Percentiles rank a stretch among this genome's conserved stretches.
phyloP scores from a whole-genome alignment of 2,888 invertebrate genomes.

The Eupithecia subumbrata region DNA sequence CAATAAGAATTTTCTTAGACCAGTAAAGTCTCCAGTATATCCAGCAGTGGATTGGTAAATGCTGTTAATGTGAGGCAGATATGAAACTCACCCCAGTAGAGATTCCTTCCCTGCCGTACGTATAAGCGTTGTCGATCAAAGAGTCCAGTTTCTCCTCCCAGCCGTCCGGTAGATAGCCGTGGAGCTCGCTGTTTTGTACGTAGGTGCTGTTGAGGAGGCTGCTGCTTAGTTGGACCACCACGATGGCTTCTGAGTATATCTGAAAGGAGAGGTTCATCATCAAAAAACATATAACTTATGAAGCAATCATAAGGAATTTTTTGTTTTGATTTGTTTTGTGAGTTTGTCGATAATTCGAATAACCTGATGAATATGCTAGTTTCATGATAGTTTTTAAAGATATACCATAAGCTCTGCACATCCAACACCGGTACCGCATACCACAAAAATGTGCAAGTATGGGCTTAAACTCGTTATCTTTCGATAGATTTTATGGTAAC shows the following conservation, averaged over 20 bases:
- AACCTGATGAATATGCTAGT: too few relatives aligned
- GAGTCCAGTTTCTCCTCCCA: conserved; percentile 95
- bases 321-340: neutral
- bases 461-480: too few relatives aligned
- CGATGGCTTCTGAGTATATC: conserved; percentile 97
- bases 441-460: too few relatives aligned
- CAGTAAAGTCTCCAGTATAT: too few relatives aligned
- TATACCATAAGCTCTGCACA: too few relatives aligned
- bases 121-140: conserved; percentile 95
- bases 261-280: conserved; percentile 64
- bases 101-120: conserved; percentile 95
- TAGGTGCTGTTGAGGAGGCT: conserved; percentile 95
- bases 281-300: neutral
- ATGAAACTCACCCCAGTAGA: conserved; percentile 88
- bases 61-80: neutral
- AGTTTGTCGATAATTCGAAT: too few relatives aligned
- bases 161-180: conserved; percentile 92
- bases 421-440: too few relatives aligned
- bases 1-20: too few relatives aligned
- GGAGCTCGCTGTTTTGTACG: conserved; percentile 93
- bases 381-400: too few relatives aligned
- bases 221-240: conserved; percentile 94
- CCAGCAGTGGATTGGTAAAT: too few relatives aligned
- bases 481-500: too few relatives aligned
- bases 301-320: too few relatives aligned